These are phyloP conservation scores for Myotis brandtii DNA, from an alignment of 2,113 vertebrate species.

Conservation along the genomic window DNA sequence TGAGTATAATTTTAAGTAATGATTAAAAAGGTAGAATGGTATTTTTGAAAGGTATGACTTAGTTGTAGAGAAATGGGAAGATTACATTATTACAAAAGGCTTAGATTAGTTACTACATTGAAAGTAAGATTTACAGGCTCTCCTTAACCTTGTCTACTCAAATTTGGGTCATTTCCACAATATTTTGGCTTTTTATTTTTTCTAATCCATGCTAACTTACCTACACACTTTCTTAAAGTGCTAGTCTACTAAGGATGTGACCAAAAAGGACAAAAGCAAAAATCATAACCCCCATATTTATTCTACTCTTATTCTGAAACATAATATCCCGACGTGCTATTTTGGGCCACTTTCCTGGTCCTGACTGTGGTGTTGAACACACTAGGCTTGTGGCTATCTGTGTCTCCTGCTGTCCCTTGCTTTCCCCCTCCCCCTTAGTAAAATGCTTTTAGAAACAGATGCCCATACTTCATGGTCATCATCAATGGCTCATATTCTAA, in stretches of 20 bases:
- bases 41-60: background rate
- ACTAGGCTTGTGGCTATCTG: background rate
- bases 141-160: background rate
- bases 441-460: background rate
- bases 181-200: constrained; percentile 24
- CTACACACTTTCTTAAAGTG: background rate
- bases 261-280: constrained; percentile 33
- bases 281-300: background rate
- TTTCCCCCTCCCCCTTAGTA: background rate
- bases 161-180: background rate
- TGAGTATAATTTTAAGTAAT: background rate
- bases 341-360: background rate
- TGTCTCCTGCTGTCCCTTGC: background rate
- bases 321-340: background rate
- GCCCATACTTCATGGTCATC: background rate
- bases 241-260: background rate
- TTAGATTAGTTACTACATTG: background rate
- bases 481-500: background rate
- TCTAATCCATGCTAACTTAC: background rate
- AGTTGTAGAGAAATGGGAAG: background rate
- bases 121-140: background rate
- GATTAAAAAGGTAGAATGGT: background rate
- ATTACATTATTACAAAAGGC: background rate
- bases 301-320: background rate
- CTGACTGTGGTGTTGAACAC: background rate